Evolutionary conservation across 1,140 invertebrate species (phyloP), one percentile per base, ranked within the genome.

Genomic region (Colletes gigas): DNA sequence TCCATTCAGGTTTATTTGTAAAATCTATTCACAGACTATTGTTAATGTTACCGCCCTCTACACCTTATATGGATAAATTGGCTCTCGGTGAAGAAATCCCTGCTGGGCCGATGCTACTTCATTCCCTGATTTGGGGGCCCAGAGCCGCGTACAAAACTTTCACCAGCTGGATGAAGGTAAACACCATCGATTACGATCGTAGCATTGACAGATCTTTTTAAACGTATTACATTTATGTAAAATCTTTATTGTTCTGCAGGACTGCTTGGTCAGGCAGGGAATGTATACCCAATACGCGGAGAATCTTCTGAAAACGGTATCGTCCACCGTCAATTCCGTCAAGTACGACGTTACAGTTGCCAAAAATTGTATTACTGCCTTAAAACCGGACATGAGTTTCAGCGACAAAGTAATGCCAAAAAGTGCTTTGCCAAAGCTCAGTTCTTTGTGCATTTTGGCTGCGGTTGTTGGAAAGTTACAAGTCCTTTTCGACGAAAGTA

Each of bases 201-300:
- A 6, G 14, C 9, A 14, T 5, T 39, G 44, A 17, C 9, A 9
- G n/a, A n/a, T 19, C n/a, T 19, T 59, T 7, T n/a, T 21, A 8
- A 6, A 8, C 4, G 17, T 59, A 44, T n/a, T 17, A 44, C 17
- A 3, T 12, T 6, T 47, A 17, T 14, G 21, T 4, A 4, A 74
- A n/a, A 39, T n/a, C 2, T 6, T 50, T 0, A 44, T 19, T 47
- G 4, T 74, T 67, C 19, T 19, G 39, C 94, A 97, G 94, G 97
- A 98, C 89, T 96, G 95, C 73, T 94, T 98, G n/a, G 96, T 97
- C 6, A 98, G 98, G 89, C 97, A 98, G 95, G 97, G 97, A 65
- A 95, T 98, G 94, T 97, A 96, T 74, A 97, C 96, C 0, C 96
- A 96, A 89, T 96, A 97, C 89, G 97, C 97, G 1, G 97, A 97